These are phyloP conservation scores for Setophaga coronata DNA, from an alignment of 2,113 vertebrate genomes.

Conservation along the genomic window DNA sequence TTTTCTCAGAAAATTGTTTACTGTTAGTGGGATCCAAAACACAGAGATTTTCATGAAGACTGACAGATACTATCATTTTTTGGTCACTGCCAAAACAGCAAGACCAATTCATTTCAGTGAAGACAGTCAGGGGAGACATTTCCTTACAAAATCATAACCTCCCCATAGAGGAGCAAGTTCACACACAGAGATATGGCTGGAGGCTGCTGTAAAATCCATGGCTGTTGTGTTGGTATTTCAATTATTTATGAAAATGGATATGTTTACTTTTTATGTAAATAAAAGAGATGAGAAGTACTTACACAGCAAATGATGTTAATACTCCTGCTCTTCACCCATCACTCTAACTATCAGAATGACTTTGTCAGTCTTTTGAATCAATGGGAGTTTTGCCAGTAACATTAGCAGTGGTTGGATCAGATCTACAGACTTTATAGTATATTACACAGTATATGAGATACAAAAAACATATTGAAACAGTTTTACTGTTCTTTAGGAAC, in stretches of 20 bases:
- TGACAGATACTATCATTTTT: slow-evolving; percentile 13
- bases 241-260: not conserved
- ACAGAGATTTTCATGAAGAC: slow-evolving; percentile 37
- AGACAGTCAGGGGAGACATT: not conserved
- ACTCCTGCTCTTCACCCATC: not conserved
- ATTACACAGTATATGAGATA: not conserved
- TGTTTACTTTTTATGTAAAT: not conserved
- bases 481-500: not conserved
- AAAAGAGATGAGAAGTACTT: not conserved
- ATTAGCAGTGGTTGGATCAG: not conserved
- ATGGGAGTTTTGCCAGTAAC: not conserved
- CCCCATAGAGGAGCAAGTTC: not conserved
- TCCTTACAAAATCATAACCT: slow-evolving; percentile 4
- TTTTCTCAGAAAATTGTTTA: slow-evolving; percentile 52
- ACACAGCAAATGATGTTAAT: not conserved
- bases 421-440: not conserved
- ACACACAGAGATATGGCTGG: not conserved
- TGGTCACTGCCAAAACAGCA: not conserved
- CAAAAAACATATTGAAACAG: not conserved
- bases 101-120: slow-evolving; percentile 2
- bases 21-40: slow-evolving; percentile 15
- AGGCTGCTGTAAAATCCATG: not conserved
- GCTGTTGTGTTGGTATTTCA: not conserved
- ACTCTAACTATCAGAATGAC: not conserved
- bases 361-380: not conserved